Evolutionary conservation across 2,888 invertebrate species (phyloP).

Genomic region (Caenorhabditis sp.): DNA sequence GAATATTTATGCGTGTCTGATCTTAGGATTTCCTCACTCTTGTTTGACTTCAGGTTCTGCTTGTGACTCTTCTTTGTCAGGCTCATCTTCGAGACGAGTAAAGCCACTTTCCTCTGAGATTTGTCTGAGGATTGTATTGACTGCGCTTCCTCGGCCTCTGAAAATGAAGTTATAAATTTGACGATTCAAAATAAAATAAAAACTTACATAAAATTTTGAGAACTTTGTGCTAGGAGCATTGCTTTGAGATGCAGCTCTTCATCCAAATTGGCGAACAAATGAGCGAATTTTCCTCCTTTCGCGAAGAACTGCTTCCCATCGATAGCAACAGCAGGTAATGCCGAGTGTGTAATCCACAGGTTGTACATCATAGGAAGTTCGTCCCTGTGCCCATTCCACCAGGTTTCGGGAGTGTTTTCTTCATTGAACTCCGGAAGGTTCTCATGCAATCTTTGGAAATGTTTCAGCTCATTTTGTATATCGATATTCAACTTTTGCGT

Average conservation of each 20-base stretch:
- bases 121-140: not conserved
- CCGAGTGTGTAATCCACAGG: conserved; percentile 35
- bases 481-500: too few species aligned
- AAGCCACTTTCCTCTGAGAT: not conserved
- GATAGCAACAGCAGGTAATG: conserved; percentile 42
- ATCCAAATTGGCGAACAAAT: conserved; percentile 40
- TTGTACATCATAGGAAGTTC: conserved; percentile 27
- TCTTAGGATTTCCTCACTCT: conserved; percentile 9
- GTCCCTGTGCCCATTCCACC: conserved; percentile 25
- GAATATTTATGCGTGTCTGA: too few species aligned
- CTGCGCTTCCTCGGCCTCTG: conserved; percentile 39
- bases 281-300: conserved; percentile 48
- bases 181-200: not conserved
- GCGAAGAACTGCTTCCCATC: conserved; percentile 45
- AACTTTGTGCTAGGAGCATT: conserved; percentile 38
- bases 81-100: conserved; percentile 5
- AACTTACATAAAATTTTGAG: conserved; percentile 44
- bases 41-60: conserved; percentile 5
- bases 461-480: not conserved
- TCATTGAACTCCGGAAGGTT: conserved; percentile 16
- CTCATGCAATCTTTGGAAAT: not conserved
- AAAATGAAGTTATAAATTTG: not conserved
- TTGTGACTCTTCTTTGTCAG: not conserved
- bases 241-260: conserved; percentile 42
- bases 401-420: not conserved